Percentiles rank a stretch among this genome's conserved stretches.
Conservation (phyloP, 2,888 invertebrate species). For the Bruchidius siliquastri region DNA sequence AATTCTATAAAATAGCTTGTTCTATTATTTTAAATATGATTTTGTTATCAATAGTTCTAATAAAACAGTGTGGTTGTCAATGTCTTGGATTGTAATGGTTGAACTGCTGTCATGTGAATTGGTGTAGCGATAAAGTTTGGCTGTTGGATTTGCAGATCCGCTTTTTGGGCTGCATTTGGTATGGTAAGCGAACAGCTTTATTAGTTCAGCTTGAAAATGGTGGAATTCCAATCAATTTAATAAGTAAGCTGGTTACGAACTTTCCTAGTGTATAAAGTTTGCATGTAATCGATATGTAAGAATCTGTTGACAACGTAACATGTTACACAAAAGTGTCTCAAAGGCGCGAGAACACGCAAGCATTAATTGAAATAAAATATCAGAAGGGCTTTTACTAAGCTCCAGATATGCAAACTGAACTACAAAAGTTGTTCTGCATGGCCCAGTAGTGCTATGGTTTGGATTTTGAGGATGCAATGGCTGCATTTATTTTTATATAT, state of each 20-base stretch:
- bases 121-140: neutral
- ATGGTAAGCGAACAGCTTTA: neutral
- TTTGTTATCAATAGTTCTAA: too few relatives aligned
- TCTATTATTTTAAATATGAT: too few relatives aligned
- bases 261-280: too few relatives aligned
- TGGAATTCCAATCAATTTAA: neutral
- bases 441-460: neutral
- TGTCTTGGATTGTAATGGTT: neutral
- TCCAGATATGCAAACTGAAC: neutral
- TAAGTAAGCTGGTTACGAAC: too few relatives aligned
- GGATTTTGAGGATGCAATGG: neutral
- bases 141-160: neutral
- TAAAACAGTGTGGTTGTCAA: neutral
- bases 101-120: neutral
- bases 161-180: neutral
- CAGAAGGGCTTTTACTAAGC: too few relatives aligned
- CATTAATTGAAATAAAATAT: too few relatives aligned
- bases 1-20: too few relatives aligned
- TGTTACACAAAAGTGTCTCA: too few relatives aligned
- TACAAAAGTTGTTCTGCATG: neutral
- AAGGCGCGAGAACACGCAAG: too few relatives aligned
- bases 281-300: too few relatives aligned
- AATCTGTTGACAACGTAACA: too few relatives aligned
- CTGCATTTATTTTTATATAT: neutral
- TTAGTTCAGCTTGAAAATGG: neutral